Base-by-base conservation (phyloP, 2,797 vertebrate species). In the Eulemur mongoz region DNA sequence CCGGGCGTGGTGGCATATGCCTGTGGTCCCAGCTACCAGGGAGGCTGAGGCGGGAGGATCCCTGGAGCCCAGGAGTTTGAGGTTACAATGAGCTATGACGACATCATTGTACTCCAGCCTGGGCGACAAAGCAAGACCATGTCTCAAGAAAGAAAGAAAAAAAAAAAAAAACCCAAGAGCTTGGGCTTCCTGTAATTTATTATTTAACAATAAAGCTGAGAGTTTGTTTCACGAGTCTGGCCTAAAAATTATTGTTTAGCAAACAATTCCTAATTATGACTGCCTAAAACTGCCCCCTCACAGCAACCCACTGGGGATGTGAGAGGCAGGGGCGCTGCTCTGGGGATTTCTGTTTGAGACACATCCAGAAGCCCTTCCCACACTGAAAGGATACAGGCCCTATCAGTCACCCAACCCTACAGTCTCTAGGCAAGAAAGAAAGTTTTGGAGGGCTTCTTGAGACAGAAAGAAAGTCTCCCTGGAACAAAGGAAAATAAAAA, bases 401-500 rank as follows among this genome's bases (percentile, higher is more conserved):
- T 35, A 14, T 92, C 20, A 73, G 63, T 57, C 84, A 87, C 35
- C 38, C 73, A 67, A 50, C n/a, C 70, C 89, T 94, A 59, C 32
- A 20, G 38, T 75, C 76, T 87, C 88, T 75, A 89, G 72, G 45
- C 54, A 83, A 61, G 70, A 65, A 93, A 75, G 73, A 30, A 89
- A 96, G 91, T 73, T 35, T 78, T 38, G 15, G 63, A 80, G 59
- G 65, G 50, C 52, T 69, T 85, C 59, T 32, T 67, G 61, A 89
- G 69, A 76, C 63, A 79, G 91, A 81, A 89, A 86, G 23, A 50
- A 54, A 84, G 18, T n/a, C 72, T 73, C 32, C 61, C 83, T 75
- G 72, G 54, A 90, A 94, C 82, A 67, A 93, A 63, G 14, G 18
- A 89, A 95, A 93, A 85, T 57, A 48, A 25, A 50, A 95, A 75